phyloP scores from a whole-genome alignment of 1,140 invertebrate species.

The Parasteatoda tepidariorum region DNA sequence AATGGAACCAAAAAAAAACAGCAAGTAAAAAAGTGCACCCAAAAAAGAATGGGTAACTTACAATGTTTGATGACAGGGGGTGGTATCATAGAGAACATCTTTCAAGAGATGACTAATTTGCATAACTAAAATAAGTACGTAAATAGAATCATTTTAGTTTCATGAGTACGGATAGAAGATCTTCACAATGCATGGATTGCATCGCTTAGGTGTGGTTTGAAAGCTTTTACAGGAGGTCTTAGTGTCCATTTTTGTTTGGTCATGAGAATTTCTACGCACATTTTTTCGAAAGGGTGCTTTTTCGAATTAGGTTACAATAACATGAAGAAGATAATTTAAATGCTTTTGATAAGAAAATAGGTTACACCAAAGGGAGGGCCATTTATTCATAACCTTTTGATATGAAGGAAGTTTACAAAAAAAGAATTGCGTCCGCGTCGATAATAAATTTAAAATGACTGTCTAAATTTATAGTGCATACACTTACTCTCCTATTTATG shows the following conservation, averaged over 20 bases:
- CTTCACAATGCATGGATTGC: slow-evolving; percentile 20
- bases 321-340: neutral
- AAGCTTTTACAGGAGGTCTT: neutral
- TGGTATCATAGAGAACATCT: slow-evolving; percentile 26
- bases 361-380: neutral
- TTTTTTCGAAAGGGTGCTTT: too few species aligned
- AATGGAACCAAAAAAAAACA: neutral
- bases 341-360: neutral
- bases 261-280: slow-evolving; percentile 49
- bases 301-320: too few species aligned
- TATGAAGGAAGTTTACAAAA: too few species aligned
- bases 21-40: slow-evolving; percentile 14
- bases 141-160: slow-evolving; percentile 27
- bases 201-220: slow-evolving; percentile 4
- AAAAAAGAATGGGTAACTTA: slow-evolving; percentile 17
- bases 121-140: slow-evolving; percentile 56
- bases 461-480: too few species aligned
- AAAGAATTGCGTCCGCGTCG: too few species aligned
- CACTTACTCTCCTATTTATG: too few species aligned
- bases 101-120: slow-evolving; percentile 50
- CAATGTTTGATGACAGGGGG: slow-evolving; percentile 42
- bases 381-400: neutral
- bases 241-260: slow-evolving; percentile 7
- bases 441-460: too few species aligned
- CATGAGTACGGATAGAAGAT: neutral